Evolutionary conservation across 1,140 invertebrate species (phyloP), one percentile per base, ranked within the genome.

Genomic region (Drosophila takahashii): DNA sequence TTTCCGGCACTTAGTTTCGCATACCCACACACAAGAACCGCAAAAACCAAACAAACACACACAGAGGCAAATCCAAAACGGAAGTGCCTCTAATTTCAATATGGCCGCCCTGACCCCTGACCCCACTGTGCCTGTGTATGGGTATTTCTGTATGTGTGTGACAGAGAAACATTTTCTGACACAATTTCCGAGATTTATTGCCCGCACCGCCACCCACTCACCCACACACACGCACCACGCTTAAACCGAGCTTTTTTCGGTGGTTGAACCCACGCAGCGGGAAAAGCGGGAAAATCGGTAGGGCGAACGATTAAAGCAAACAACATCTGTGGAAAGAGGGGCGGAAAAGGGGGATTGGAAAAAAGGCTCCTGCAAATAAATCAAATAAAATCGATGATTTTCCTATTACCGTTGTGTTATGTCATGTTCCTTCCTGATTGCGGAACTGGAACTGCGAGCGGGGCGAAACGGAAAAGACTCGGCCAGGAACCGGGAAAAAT

Each of bases 331-430:
- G 41, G 15, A 8, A 3, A 7, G 36, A 27, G 29, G 29, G 5
- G 4, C 1, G n/a, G 29, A 4, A 4, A 34, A 37, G 11, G 0
- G 15, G 18, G 6, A 8, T 26, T 10, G n/a, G 13, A 34, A 13
- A 18, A 64, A 64, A 54, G 50, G 50, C 13, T 69, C 65, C 50
- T 47, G 74, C 72, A 83, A 83, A 86, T 87, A 83, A 86, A 87
- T 87, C 84, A 87, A 86, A 87, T 86, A 77, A 86, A 86, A 87
- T 83, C 83, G 83, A 86, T 86, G 83, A 87, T 86, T 86, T 86
- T 86, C 83, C 83, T 87, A 89, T 87, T 87, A 87, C 79, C 79
- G 75, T 77, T 87, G 78, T 89, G 80, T 87, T 87, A 89, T 87
- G 83, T 87, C 83, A 87, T 83, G 79, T 72, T 83, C 62, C 66